A percentile compares a stretch with the other conserved stretches of the same genome.
These are phyloP conservation scores for Grantiella picta DNA, from an alignment of 2,113 vertebrate species.

Conservation along the genomic window DNA sequence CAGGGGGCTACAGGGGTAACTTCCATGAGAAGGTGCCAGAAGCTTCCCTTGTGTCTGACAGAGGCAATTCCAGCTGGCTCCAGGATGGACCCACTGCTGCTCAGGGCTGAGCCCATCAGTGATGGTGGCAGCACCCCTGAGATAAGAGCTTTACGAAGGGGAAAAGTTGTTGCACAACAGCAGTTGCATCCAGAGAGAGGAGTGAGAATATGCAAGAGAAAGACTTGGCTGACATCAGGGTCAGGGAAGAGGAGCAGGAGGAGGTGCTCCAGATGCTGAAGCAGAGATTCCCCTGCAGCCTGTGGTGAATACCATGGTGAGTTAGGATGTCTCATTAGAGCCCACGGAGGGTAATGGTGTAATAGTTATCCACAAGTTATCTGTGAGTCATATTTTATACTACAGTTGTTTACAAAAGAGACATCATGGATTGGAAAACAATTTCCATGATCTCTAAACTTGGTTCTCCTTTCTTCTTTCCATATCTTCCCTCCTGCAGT, in stretches of 20 bases:
- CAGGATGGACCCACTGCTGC: background rate
- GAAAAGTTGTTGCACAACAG: background rate
- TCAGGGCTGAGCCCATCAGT: background rate
- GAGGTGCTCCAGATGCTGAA: background rate
- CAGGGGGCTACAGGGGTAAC: background rate
- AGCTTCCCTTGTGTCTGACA: fast-evolving
- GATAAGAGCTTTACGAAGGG: background rate
- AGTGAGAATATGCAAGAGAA: background rate
- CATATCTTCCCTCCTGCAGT: background rate
- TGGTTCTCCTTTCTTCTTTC: background rate
- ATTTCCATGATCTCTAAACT: background rate
- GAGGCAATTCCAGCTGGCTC: background rate
- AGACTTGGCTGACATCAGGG: background rate
- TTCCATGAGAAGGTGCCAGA: background rate
- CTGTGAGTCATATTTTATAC: background rate
- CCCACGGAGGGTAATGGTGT: background rate
- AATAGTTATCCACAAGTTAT: background rate
- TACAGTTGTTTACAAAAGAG: background rate
- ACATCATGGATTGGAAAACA: background rate
- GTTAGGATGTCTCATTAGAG: background rate
- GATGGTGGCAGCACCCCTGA: background rate
- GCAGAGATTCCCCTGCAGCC: background rate
- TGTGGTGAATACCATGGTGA: background rate
- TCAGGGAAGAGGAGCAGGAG: background rate
- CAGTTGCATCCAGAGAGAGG: background rate